These are phyloP conservation scores for Diachasma alloeum DNA, from an alignment of 1,140 invertebrate genomes.

Conservation along the genomic window DNA sequence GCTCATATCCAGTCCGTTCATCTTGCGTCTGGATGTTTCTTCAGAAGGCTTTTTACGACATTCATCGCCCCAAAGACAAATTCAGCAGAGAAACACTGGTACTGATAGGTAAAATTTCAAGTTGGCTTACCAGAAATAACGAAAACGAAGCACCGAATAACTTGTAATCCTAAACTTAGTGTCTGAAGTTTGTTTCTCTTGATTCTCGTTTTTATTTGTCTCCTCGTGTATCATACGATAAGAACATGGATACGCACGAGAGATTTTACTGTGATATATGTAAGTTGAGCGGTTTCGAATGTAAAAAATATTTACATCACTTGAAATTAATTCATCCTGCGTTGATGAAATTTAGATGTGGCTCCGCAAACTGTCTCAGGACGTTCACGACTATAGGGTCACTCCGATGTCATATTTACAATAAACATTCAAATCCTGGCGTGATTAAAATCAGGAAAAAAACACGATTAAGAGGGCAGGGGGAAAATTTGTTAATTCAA, in stretches of 20 bases:
- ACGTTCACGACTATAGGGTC: neutral
- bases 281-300: neutral
- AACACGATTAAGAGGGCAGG: no score
- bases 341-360: neutral
- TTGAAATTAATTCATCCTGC: neutral
- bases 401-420: neutral
- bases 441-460: no score
- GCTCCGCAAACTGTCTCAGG: neutral
- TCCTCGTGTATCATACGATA: neutral
- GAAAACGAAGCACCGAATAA: neutral
- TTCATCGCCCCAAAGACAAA: neutral
- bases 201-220: neutral
- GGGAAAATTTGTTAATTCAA: no score
- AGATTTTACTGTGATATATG: neutral
- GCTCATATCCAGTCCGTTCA: constrained; percentile 6
- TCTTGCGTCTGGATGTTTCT: constrained; percentile 17
- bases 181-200: neutral
- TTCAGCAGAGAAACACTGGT: neutral
- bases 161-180: neutral
- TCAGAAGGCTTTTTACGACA: constrained; percentile 7
- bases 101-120: neutral
- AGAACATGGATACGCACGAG: neutral
- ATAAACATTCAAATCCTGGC: neutral
- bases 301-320: neutral
- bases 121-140: neutral